Percentiles rank a stretch among this genome's conserved stretches.
Evolutionary conservation across 2,888 invertebrate species (phyloP).

Genomic region (Coenonympha arcania): DNA sequence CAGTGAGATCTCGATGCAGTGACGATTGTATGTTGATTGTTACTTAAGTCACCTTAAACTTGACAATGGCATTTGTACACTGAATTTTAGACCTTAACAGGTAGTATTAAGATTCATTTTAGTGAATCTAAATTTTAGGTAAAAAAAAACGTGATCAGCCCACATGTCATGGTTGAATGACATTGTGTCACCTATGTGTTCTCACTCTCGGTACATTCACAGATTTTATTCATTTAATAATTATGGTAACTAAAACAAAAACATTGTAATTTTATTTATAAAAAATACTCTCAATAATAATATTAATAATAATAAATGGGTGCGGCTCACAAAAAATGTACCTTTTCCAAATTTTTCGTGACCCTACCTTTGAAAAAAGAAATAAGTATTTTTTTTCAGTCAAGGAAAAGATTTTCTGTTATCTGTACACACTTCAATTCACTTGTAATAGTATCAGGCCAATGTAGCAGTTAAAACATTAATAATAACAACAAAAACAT

Average conservation of each 20-base stretch:
- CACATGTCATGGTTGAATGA: constrained; percentile 11
- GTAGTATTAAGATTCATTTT: background rate
- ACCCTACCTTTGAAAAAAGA: no score
- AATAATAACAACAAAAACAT: no score
- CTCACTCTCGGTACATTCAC: background rate
- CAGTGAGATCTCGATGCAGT: constrained; percentile 53
- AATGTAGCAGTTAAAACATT: no score
- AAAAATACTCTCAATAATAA: no score
- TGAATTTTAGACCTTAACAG: background rate
- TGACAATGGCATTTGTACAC: background rate
- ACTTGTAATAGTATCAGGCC: no score
- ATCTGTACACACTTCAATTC: no score
- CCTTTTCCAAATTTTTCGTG: no score
- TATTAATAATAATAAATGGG: no score
- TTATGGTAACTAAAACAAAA: background rate
- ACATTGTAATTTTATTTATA: background rate
- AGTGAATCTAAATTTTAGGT: background rate
- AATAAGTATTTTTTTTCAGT: no score
- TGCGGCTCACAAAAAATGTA: no score
- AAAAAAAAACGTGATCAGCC: constrained; percentile 2
- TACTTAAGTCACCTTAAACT: constrained; percentile 14
- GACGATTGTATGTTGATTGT: constrained; percentile 68
- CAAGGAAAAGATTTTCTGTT: no score
- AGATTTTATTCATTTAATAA: background rate
- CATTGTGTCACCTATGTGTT: constrained; percentile 1